phyloP scores from a whole-genome alignment of 2,797 vertebrate species.

The Halcyon chelicuti region DNA sequence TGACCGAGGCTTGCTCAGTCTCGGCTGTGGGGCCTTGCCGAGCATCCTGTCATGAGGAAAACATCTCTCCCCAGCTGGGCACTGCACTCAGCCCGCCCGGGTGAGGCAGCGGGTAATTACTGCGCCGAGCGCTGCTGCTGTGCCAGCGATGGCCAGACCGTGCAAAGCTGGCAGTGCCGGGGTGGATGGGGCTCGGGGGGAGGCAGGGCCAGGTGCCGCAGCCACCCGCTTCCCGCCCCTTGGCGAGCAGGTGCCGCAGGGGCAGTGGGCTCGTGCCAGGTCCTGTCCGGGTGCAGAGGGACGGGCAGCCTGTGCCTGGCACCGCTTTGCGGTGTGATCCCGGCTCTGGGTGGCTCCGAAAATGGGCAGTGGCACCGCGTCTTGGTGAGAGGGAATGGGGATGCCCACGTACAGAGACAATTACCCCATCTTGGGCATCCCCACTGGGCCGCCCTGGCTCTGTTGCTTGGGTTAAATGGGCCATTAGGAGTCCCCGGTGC shows the following conservation, averaged over 20 bases:
- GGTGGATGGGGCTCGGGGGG: neutral
- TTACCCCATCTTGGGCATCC: neutral
- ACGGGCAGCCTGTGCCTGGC: neutral
- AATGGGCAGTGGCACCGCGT: fast-evolving
- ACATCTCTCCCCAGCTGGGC: conserved; percentile 9
- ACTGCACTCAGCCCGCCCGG: neutral
- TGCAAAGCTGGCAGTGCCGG: neutral
- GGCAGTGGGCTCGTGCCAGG: fast-evolving
- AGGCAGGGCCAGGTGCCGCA: neutral
- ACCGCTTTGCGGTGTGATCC: fast-evolving
- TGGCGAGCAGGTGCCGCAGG: fast-evolving
- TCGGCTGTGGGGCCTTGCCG: neutral
- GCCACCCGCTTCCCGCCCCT: neutral
- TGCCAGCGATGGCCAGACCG: neutral
- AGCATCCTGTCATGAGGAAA: conserved; percentile 59
- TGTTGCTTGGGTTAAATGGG: neutral
- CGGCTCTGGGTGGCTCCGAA: neutral
- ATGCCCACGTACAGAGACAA: neutral
- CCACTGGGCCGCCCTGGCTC: neutral
- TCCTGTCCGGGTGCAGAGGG: neutral
- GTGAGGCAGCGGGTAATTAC: conserved; percentile 7
- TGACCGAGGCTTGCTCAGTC: neutral
- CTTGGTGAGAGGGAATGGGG: neutral
- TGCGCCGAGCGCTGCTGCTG: fast-evolving
- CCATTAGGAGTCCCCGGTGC: neutral